Evolutionary conservation across 2,113 vertebrate genomes (phyloP).

Genomic region (Oryzias melastigma): DNA sequence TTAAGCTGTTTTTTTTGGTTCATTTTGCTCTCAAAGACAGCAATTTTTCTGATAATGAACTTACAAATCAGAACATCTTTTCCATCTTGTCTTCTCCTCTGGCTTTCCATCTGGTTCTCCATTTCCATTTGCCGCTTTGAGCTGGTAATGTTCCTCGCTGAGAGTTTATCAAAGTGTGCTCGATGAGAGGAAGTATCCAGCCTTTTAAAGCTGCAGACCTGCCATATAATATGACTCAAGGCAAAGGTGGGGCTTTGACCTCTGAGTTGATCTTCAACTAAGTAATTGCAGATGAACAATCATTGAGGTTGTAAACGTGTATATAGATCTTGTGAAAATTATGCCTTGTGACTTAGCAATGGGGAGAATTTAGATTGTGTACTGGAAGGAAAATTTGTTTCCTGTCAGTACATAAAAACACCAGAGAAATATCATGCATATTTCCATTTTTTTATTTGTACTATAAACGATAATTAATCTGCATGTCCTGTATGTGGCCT

Average conservation of each 20-base stretch:
- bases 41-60: constrained; percentile 11
- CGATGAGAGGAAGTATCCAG: constrained; percentile 23
- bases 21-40: too few relatives aligned
- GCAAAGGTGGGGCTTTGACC: constrained; percentile 25
- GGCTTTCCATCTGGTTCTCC: constrained; percentile 66
- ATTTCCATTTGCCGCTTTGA: constrained; percentile 60
- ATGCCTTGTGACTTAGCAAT: too few relatives aligned
- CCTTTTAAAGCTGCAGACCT: constrained; percentile 52
- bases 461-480: too few relatives aligned
- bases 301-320: neutral
- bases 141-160: constrained; percentile 3
- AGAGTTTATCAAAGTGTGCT: constrained; percentile 15
- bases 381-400: neutral
- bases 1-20: too few relatives aligned
- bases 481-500: too few relatives aligned
- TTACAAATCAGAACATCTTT: constrained; percentile 81
- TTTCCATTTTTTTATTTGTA: too few relatives aligned
- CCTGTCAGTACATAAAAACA: neutral
- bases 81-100: constrained; percentile 58
- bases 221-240: neutral
- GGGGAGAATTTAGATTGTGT: neutral
- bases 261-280: constrained; percentile 40
- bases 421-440: neutral
- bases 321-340: neutral
- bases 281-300: neutral